A percentile compares a stretch with the other conserved stretches of the same genome.
These are phyloP conservation scores for Calcarius lapponicus DNA, from an alignment of 2,797 vertebrate species.

Conservation along the genomic window DNA sequence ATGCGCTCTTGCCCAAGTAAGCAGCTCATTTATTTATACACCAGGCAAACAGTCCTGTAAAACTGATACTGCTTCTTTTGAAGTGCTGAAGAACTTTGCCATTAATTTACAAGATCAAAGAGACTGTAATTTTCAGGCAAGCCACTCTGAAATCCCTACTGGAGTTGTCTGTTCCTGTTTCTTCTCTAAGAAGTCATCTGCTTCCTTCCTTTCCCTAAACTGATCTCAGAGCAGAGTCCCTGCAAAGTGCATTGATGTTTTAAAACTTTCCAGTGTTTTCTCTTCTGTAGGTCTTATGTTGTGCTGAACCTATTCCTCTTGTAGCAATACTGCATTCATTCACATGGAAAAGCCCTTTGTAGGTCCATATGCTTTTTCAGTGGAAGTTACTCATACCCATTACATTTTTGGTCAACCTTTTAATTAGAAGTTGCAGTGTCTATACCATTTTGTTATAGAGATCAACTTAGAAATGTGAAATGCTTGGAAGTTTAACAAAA, in stretches of 20 bases:
- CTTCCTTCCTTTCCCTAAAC: neutral
- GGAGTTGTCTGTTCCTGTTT: neutral
- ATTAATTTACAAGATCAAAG: conserved; percentile 10
- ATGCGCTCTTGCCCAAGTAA: neutral
- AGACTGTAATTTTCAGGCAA: neutral
- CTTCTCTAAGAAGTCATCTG: neutral
- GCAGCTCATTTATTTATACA: neutral
- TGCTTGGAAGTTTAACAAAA: neutral
- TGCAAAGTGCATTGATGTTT: neutral
- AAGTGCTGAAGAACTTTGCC: conserved; percentile 5
- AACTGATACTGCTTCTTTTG: neutral
- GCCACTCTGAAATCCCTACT: neutral
- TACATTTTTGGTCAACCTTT: neutral
- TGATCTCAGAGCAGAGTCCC: neutral
- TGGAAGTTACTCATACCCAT: neutral
- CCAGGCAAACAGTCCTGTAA: neutral
- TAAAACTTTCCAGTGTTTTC: neutral
- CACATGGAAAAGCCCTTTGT: neutral
- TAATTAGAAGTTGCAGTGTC: neutral
- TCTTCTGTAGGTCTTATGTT: neutral
- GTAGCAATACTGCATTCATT: neutral
- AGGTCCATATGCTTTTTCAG: neutral
- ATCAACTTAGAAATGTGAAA: neutral
- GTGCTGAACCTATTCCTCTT: neutral
- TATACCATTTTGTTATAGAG: neutral